These are phyloP conservation scores for Leptobrachium leishanense DNA, from an alignment of 2,113 vertebrate genomes.

Conservation along the genomic window DNA sequence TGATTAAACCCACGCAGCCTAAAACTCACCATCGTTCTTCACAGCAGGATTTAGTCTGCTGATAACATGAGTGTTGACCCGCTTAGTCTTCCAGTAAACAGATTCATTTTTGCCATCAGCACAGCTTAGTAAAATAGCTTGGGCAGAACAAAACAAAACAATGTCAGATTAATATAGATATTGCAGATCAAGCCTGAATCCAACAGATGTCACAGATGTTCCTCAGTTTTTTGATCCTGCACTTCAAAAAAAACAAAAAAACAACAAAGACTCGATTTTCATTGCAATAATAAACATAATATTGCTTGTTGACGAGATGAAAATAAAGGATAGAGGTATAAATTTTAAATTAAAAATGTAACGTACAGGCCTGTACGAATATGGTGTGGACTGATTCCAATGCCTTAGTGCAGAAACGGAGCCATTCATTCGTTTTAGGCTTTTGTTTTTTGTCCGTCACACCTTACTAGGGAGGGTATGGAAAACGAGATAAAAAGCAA, in stretches of 20 bases:
- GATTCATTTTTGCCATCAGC: slow-evolving; percentile 74
- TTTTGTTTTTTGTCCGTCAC: too few species aligned
- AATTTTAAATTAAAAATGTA: too few species aligned
- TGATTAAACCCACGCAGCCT: slow-evolving; percentile 60
- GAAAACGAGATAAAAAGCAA: too few species aligned
- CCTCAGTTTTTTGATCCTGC: background rate
- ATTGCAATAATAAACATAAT: background rate
- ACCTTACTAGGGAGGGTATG: too few species aligned
- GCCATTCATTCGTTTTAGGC: too few species aligned
- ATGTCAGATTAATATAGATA: slow-evolving; percentile 59
- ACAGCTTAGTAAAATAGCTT: slow-evolving; percentile 84
- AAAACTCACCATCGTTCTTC: slow-evolving; percentile 88
- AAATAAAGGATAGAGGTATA: too few species aligned
- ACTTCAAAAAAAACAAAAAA: background rate
- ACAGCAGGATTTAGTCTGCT: slow-evolving; percentile 82
- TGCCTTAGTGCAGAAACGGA: too few species aligned
- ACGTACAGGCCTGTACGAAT: too few species aligned
- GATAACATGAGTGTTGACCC: slow-evolving; percentile 78
- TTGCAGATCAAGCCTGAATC: slow-evolving; percentile 34
- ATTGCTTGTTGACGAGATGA: too few species aligned
- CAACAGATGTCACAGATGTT: slow-evolving; percentile 5
- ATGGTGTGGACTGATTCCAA: too few species aligned
- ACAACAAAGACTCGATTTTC: background rate
- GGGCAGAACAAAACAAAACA: slow-evolving; percentile 76
- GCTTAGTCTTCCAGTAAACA: slow-evolving; percentile 80